Base-by-base conservation (phyloP, 1,140 invertebrate genomes). In the Macrobrachium nipponense region DNA sequence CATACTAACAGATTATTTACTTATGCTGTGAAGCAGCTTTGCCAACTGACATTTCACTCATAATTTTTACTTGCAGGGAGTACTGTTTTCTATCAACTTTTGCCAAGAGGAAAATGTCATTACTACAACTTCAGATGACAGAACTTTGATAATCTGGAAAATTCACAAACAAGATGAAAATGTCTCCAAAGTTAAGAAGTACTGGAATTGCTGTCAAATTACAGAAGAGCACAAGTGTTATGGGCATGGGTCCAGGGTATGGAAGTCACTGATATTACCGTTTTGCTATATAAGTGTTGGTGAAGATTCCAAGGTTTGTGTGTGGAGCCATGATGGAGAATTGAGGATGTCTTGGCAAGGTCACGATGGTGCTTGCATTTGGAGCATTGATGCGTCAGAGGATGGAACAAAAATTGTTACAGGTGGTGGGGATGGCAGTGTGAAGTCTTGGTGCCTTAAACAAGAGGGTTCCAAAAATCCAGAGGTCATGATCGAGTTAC, bases 81-180 rank as follows among this genome's bases (percentile, higher is more conserved):
- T 76, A 23, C 60, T 86, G 10, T 86, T 86, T 64, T 86, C 83
- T n/a, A 60, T 86, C 44, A 86, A 72, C 75, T 86, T 80, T 59
- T 73, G 66, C 27, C 43, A 27, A 43, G 68, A 17, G 18, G 76
- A 80, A 62, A 60, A 62, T 17, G n/a, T 86, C 58, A 79, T 86
- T 51, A 66, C 83, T 60, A 86, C 83, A 60, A 86, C 83, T 10
- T 86, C 83, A 60, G 83, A 86, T 64, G 83, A 86, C 18, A 66
- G 83, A 70, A 86, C 64, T 62, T 14, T 86, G 18, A 72, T 23
- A 75, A 66, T 86, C 5, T 86, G 83, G 83, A 66, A 75, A n/a
- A 12, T 58, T 18, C 64, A 61, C 11, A 51, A 20, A 61, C 44
- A 62, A n/a, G n/a, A 60, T 43, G 8, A 61, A 12, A 27, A n/a